A percentile compares a stretch with the other conserved stretches of the same genome.
Conservation (phyloP, 2,113 vertebrate species). For the Scomber japonicus region DNA sequence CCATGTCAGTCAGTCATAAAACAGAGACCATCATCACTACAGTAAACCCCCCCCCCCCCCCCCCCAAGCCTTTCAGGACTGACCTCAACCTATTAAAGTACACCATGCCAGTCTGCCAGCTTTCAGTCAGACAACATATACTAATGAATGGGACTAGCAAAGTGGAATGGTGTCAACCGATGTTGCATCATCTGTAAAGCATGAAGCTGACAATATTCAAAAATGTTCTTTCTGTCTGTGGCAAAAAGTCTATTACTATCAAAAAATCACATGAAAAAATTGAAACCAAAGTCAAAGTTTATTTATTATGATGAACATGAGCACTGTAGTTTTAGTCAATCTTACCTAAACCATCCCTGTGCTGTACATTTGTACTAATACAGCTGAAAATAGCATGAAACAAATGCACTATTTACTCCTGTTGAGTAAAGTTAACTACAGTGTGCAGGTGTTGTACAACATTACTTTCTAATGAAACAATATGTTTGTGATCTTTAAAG, state of each 20-base stretch:
- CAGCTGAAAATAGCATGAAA: neutral
- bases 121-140: neutral
- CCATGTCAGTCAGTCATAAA: slow-evolving; percentile 52
- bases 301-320: too few species aligned
- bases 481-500: neutral
- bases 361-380: too few species aligned
- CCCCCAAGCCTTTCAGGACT: slow-evolving; percentile 15
- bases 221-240: too few species aligned
- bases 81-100: slow-evolving; percentile 8
- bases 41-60: neutral
- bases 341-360: too few species aligned
- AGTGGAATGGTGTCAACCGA: neutral
- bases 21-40: slow-evolving; percentile 9
- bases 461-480: neutral
- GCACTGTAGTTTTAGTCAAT: too few species aligned
- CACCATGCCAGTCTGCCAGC: slow-evolving; percentile 3
- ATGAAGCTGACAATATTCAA: neutral
- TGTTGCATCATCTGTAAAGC: neutral
- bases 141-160: neutral
- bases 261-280: neutral
- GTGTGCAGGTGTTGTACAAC: neutral
- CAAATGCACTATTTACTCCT: neutral
- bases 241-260: too few species aligned
- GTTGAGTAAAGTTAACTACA: neutral
- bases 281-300: too few species aligned